Percentiles rank a stretch among this genome's conserved stretches.
Evolutionary conservation across 2,113 vertebrate genomes (phyloP).

Genomic region (Candoia aspera): DNA sequence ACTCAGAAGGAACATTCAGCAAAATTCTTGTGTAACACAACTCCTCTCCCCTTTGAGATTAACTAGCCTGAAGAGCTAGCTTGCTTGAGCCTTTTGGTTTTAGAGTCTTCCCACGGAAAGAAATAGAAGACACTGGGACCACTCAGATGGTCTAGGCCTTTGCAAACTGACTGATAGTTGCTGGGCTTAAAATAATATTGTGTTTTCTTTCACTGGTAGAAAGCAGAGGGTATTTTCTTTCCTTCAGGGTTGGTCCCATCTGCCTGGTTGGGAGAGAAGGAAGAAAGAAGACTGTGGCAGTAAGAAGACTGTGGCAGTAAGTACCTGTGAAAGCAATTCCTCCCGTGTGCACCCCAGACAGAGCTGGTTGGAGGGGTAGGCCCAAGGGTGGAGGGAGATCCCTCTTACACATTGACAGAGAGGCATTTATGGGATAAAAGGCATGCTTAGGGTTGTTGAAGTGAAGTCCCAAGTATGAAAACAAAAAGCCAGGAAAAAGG

Average conservation of each 20-base stretch:
- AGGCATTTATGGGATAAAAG: not conserved
- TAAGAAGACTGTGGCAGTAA: not conserved
- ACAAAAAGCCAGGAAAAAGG: not conserved
- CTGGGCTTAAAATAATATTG: not conserved
- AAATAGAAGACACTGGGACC: not conserved
- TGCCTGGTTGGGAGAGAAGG: not conserved
- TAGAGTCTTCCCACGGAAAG: not conserved
- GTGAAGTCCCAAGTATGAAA: not conserved
- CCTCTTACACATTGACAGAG: not conserved
- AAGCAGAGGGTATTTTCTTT: not conserved
- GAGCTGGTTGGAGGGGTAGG: not conserved
- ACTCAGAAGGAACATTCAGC: not conserved
- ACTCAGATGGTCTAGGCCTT: not conserved
- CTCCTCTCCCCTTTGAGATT: not conserved
- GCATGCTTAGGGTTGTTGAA: not conserved
- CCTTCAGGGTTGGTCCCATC: not conserved
- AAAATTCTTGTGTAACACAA: not conserved
- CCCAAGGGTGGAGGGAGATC: not conserved
- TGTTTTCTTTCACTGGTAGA: not conserved
- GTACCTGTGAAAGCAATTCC: not conserved
- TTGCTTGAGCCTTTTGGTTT: not conserved
- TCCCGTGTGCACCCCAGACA: not conserved
- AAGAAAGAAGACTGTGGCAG: not conserved
- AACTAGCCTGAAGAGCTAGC: not conserved
- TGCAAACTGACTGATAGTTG: not conserved